Evolutionary conservation across 2,113 vertebrate genomes (phyloP).

Genomic region (Lepidothrix coronata): DNA sequence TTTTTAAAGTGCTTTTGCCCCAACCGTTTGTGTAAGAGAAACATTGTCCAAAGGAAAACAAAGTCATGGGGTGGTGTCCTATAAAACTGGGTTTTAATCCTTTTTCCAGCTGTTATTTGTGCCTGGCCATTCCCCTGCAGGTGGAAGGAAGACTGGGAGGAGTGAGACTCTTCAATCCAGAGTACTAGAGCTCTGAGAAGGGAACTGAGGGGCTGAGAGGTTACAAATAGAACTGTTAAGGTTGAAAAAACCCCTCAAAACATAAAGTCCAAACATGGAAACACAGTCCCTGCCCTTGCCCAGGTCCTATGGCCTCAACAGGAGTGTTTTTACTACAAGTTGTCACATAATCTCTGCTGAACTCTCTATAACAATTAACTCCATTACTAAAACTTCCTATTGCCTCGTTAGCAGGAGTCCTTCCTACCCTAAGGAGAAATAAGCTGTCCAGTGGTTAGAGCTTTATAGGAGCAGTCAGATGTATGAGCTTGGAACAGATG

Average conservation of each 20-base stretch:
- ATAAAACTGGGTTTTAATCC: neutral
- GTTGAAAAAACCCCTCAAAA: neutral
- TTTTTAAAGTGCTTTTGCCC: neutral
- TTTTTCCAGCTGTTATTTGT: neutral
- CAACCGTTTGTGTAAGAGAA: neutral
- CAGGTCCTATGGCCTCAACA: neutral
- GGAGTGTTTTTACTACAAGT: neutral
- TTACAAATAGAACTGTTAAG: neutral
- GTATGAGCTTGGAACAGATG: neutral
- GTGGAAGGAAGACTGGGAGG: neutral
- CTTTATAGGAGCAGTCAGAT: neutral
- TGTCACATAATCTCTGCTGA: neutral
- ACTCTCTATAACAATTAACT: neutral
- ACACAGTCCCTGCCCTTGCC: neutral
- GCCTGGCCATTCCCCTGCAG: neutral
- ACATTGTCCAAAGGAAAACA: neutral
- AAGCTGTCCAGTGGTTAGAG: neutral
- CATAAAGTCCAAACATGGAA: neutral
- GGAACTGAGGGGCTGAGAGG: neutral
- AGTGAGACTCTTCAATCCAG: neutral
- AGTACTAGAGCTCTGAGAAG: accelerated
- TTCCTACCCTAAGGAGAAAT: neutral
- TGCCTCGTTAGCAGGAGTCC: neutral
- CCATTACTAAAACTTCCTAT: neutral
- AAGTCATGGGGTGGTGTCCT: neutral